Conservation (phyloP, 2,113 vertebrate species). For the Gila orcuttii region DNA sequence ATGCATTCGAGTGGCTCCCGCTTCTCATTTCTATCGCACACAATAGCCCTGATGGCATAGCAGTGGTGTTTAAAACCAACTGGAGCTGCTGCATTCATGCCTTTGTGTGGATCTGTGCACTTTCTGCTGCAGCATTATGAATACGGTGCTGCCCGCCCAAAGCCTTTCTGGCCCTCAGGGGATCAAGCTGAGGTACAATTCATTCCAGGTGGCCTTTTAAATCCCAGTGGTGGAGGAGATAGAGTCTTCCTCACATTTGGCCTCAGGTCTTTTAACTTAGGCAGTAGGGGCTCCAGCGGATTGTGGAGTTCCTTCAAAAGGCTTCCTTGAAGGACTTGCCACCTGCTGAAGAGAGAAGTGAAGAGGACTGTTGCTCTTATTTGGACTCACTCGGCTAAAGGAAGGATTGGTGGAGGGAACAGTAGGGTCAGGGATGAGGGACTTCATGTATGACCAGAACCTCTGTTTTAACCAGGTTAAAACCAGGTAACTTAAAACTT, state of each 20-base stretch:
- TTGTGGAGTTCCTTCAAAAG: slow-evolving; percentile 39
- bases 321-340: slow-evolving; percentile 21
- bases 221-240: slow-evolving; percentile 30
- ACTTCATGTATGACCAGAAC: not conserved
- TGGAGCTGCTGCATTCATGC: slow-evolving; percentile 44
- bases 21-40: slow-evolving; percentile 35
- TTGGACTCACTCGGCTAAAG: not conserved
- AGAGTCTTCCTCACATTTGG: slow-evolving; percentile 47
- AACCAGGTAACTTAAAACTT: not conserved
- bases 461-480: not conserved
- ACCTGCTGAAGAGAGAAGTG: slow-evolving; percentile 36
- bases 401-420: not conserved
- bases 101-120: slow-evolving; percentile 15
- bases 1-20: not conserved
- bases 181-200: slow-evolving; percentile 17
- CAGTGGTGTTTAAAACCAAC: slow-evolving; percentile 23
- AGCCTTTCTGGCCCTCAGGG: slow-evolving; percentile 5
- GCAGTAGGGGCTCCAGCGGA: slow-evolving; percentile 34
- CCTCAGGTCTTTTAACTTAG: slow-evolving; percentile 42
- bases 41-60: slow-evolving; percentile 43
- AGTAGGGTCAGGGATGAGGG: slow-evolving; percentile 1
- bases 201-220: slow-evolving; percentile 38
- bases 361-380: slow-evolving; percentile 27
- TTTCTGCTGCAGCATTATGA: not conserved
- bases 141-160: not conserved